Percentiles rank a stretch among this genome's conserved stretches.
Conservation (phyloP, 2,797 vertebrate species). For the Myotis planiceps region DNA sequence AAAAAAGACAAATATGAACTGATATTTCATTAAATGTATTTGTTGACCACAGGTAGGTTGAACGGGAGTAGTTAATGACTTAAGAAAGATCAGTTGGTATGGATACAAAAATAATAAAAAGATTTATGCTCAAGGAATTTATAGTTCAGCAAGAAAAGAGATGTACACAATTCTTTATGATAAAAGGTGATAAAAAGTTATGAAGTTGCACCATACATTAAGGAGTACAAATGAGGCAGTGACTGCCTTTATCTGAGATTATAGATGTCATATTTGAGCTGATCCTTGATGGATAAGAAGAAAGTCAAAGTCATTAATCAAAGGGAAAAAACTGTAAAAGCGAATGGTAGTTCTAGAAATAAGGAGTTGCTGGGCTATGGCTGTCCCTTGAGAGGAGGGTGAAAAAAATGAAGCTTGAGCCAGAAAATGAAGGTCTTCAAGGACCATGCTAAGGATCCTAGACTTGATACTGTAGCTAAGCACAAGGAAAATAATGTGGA, state of each 20-base stretch:
- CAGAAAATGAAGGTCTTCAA: not conserved
- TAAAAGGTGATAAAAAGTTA: not conserved
- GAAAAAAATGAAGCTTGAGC: not conserved
- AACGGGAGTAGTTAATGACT: not conserved
- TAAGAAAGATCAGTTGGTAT: not conserved
- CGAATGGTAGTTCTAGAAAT: not conserved
- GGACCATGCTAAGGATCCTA: not conserved
- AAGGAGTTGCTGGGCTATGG: not conserved
- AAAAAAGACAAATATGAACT: not conserved
- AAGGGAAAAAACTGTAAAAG: not conserved
- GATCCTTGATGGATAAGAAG: not conserved
- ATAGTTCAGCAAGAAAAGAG: not conserved
- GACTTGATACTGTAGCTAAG: not conserved
- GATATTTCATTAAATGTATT: not conserved
- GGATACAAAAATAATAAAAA: not conserved
- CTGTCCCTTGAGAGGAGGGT: not conserved
- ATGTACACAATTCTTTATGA: not conserved
- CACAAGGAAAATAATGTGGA: not conserved
- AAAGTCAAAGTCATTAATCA: not conserved
- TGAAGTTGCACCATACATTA: not conserved
- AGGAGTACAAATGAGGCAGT: not conserved
- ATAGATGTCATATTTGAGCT: not conserved
- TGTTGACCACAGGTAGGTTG: not conserved
- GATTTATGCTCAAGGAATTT: not conserved
- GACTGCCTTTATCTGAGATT: not conserved